Evolutionary conservation across 2,113 vertebrate genomes (phyloP), one percentile per base, ranked within the genome.

Genomic region (Callionymus lyra): DNA sequence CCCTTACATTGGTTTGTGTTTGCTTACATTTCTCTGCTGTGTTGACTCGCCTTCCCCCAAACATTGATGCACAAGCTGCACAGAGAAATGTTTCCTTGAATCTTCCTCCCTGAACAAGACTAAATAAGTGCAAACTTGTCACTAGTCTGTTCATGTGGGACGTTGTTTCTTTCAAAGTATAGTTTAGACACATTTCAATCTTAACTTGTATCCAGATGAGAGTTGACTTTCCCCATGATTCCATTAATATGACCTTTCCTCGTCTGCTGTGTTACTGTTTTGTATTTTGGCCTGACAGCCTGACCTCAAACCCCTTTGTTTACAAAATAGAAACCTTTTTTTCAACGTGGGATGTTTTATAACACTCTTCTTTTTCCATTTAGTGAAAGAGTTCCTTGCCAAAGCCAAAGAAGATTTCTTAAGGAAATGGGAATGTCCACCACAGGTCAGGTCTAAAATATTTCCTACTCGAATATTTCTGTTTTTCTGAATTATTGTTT

Each of bases 371-470:
- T 63, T 32, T 36, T 38, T 21, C 87, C 59, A 78, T 33, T 44
- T 59, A 98, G 94, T 99, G 61, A 99, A 96, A 94, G 95, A 99
- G 83, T 99, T 99, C 83, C 88, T 99, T 89, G 93, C 94, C 73
- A 98, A 95, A 95, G 95, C 95, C 89, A 99, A 98, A 94, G 94
- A 99, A 91, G 95, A 99, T 80, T 99, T 99, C 84, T 83, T 99
- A 81, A 87, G 88, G 79, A 99, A 98, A 86, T 99, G 95, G 95
- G 95, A 99, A 87, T 94, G 89, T 68, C 95, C 95, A 67, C 87
- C 92, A 85, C 92, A 92, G 90, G 94, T 98, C 81, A 82, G 75
- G 16, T 11, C 13, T 14, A 34, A 14, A 6, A n/a, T 35, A 35
- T 35, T 35, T 14, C n/a, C 12, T 12, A n/a, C n/a, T n/a, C n/a